Conservation (phyloP, 2,797 vertebrate genomes). For the Lacerta viridis region DNA sequence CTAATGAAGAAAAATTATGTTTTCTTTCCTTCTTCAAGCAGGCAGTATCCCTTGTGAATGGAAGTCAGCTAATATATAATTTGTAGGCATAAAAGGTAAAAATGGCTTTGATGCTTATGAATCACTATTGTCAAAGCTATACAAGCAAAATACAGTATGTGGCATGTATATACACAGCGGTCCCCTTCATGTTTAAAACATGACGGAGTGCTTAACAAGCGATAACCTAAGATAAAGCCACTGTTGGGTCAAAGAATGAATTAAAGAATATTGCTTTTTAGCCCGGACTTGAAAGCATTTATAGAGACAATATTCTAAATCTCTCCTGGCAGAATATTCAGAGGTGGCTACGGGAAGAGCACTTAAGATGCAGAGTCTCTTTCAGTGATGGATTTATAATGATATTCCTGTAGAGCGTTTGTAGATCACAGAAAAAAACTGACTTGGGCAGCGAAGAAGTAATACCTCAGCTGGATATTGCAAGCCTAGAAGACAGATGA, state of each 20-base stretch:
- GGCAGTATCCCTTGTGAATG: conserved; percentile 24
- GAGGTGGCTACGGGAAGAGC: conserved; percentile 60
- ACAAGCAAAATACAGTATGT: conserved; percentile 65
- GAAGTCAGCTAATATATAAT: conserved; percentile 53
- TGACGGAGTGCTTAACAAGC: conserved; percentile 71
- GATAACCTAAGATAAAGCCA: conserved; percentile 78
- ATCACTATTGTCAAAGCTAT: conserved; percentile 70
- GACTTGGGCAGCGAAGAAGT: conserved; percentile 65
- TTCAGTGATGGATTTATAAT: conserved; percentile 73
- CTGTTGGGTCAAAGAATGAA: conserved; percentile 76
- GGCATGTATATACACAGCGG: conserved; percentile 62
- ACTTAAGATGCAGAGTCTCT: conserved; percentile 71
- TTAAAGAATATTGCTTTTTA: conserved; percentile 77
- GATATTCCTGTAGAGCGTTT: conserved; percentile 67
- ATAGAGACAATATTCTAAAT: conserved; percentile 73
- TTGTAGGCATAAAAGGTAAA: conserved; percentile 57
- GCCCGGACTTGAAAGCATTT: conserved; percentile 77
- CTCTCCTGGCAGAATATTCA: conserved; percentile 76
- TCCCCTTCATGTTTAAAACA: conserved; percentile 76
- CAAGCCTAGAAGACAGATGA: conserved; percentile 45
- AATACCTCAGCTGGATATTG: conserved; percentile 56
- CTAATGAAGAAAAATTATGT: conserved; percentile 18
- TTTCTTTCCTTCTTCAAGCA: neutral
- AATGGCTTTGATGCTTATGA: conserved; percentile 72
- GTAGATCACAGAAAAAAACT: conserved; percentile 68